These are phyloP conservation scores for Empidonax alnorum DNA, from an alignment of 2,113 vertebrate species.

Conservation along the genomic window DNA sequence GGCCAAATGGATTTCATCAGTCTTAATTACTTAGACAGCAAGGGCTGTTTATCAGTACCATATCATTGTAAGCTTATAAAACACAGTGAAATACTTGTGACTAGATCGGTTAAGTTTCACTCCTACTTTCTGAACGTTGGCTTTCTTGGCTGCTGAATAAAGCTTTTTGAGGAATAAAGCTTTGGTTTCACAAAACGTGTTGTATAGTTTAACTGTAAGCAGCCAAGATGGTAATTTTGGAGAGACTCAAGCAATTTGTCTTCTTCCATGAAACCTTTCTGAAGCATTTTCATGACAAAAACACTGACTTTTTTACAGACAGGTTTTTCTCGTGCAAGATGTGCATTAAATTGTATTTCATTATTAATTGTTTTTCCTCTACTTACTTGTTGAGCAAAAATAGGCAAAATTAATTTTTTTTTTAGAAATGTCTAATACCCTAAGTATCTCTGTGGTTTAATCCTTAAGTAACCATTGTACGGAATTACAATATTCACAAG, in stretches of 20 bases:
- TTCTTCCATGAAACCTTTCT: conserved; percentile 23
- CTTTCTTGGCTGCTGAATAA: conserved; percentile 25
- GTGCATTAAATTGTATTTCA: neutral
- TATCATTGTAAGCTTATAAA: neutral
- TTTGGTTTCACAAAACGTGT: neutral
- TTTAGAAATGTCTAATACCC: neutral
- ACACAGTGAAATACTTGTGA: neutral
- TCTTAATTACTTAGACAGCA: neutral
- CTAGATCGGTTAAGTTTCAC: neutral
- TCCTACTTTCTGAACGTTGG: neutral
- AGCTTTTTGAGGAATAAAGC: conserved; percentile 15
- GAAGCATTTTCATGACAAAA: neutral
- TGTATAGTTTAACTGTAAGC: neutral
- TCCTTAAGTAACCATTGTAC: neutral
- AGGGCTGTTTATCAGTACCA: neutral
- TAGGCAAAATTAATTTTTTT: neutral
- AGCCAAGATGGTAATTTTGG: conserved; percentile 10
- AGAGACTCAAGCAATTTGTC: neutral
- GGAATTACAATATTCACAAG: neutral
- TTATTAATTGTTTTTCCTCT: neutral
- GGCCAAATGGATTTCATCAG: neutral
- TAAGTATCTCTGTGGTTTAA: neutral
- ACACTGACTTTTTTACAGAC: neutral
- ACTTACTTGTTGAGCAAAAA: neutral
- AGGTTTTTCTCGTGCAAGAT: conserved; percentile 4